Base-by-base conservation (phyloP, 2,113 vertebrate species). In the Gyps fulvus region DNA sequence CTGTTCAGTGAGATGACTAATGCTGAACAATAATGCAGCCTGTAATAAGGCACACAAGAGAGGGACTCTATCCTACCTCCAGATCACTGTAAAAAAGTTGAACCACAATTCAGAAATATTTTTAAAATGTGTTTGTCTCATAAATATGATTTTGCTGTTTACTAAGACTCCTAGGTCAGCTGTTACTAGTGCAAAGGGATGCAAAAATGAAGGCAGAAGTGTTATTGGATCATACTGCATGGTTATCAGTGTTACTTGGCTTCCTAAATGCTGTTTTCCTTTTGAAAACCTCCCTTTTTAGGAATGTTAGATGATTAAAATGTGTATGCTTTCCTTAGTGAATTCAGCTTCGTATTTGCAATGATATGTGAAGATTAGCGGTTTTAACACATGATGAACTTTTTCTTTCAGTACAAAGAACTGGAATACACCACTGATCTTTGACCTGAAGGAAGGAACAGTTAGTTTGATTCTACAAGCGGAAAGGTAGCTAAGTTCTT, bases 341-440 rank as follows among this genome's bases (percentile, higher is more conserved):
- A 89, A 54, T 34, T 62, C 52, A 95, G 2, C 42, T 86, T 40
- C 3, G 2, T 71, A 7, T 31, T 72, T 78, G 43, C 49, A 87
- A 26, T 77, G 31, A 47, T 82, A 63, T 2, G 16, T 47, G 19
- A 71, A 34, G 83, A 52, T 93, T 1, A 54, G 7, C 7, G 5
- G 36, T 93, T 83, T 79, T 95, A 96, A 95, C 36, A 12, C 69
- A 15, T 63, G 42, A 61, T 55, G 6, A 54, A 72, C 58, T 95
- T 76, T 63, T 85, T 87, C 92, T 97, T 87, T 8, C 79, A 99
- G 99, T 83, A 98, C 98, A 16, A 99, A 98, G 97, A 99, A 99
- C 97, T 99, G 99, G 99, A 99, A 99, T 90, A 99, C 99, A 49
- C 99, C 99, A 9, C 97, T 99, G 96, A 99, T 99, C 97, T 99